Evolutionary conservation across 2,888 invertebrate species (phyloP), one percentile per base, ranked within the genome.

Genomic region (Macaria liturata): DNA sequence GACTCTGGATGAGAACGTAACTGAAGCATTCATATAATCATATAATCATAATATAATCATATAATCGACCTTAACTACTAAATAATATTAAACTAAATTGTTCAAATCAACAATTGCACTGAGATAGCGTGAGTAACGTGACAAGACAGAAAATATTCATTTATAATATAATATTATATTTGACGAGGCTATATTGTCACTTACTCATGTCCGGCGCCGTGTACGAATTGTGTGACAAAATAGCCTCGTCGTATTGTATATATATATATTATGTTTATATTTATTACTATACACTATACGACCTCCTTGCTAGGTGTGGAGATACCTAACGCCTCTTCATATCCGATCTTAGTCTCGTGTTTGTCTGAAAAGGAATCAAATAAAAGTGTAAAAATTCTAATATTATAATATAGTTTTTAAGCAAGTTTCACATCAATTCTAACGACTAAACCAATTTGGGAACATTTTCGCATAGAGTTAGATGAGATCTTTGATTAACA

Each of bases 261-360:
- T 20, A 20, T 20, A 20, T n/a, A n/a, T n/a, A n/a, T n/a, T n/a
- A n/a, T 20, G 20, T 42, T 60, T 55, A 54, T 37, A 40, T 45
- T 39, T 44, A 56, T 54, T 80, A 20, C 20, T 20, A 20, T 20
- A 78, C 76, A 84, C 86, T 93, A 93, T 81, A 93, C 87, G 76
- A 96, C 94, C 88, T 97, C 96, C 88, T 98, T 97, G 75, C 97
- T 97, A 8, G 98, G 97, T 43, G 97, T 98, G 48, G 97, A 97
- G 77, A 98, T 97, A 65, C 97, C 98, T 72, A 96, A 93, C 43
- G 98, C 96, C 90, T 97, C 97, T 84, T 98, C 98, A 77, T 98
- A 98, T 51, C 96, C 97, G 39, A 93, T 90, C 79, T 95, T 94
- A 51, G 93, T 92, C 76, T 94, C 95, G 65, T 86, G 83, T 76